Evolutionary conservation across 2,797 vertebrate species (phyloP).

Genomic region (Pitangus sulphuratus): DNA sequence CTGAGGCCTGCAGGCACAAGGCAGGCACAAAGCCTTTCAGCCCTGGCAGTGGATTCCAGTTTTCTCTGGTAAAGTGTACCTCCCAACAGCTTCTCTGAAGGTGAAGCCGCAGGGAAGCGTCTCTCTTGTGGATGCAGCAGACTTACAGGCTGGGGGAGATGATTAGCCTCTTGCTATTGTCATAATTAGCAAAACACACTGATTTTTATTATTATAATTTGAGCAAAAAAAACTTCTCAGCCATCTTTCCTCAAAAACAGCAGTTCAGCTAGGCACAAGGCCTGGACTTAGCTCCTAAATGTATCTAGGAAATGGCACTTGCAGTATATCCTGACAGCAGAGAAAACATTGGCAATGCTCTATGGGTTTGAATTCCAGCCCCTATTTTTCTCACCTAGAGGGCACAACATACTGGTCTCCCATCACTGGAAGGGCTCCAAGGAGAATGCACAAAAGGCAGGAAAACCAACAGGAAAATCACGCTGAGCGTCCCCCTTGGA

Average conservation of each 20-base stretch:
- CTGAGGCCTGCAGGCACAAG: background rate
- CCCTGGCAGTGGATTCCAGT: background rate
- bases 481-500: background rate
- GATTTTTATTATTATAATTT: conserved; percentile 42
- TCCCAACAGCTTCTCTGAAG: background rate
- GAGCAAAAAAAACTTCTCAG: conserved; percentile 38
- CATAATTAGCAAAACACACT: conserved; percentile 29
- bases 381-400: conserved; percentile 35
- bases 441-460: conserved; percentile 41
- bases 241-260: conserved; percentile 63
- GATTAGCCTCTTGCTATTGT: conserved; percentile 30
- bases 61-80: background rate
- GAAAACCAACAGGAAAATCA: conserved; percentile 40
- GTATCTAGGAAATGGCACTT: conserved; percentile 56
- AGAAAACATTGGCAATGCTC: conserved; percentile 32
- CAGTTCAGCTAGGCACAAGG: conserved; percentile 56
- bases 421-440: conserved; percentile 3
- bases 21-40: background rate
- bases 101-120: background rate
- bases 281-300: conserved; percentile 57
- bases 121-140: background rate
- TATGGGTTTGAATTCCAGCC: conserved; percentile 41
- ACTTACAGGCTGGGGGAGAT: background rate
- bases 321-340: conserved; percentile 29
- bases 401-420: conserved; percentile 20